Evolutionary conservation across 2,113 vertebrate genomes (phyloP), one percentile per base, ranked within the genome.

Genomic region (Thamnaconus septentrionalis): DNA sequence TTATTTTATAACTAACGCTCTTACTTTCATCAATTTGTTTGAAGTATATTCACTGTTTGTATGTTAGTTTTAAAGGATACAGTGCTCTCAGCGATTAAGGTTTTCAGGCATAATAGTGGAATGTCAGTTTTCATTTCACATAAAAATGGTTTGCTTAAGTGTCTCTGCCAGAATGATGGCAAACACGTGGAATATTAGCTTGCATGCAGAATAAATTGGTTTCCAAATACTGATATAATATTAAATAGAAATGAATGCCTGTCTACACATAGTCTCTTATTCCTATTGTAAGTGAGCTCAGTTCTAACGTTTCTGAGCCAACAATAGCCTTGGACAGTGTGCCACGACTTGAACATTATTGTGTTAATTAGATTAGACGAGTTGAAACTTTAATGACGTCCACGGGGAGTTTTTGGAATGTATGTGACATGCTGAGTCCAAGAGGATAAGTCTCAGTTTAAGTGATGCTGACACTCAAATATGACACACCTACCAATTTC

Each of bases 381-480:
- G 73, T 81, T 85, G 53, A 87, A 87, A 85, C 62, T 85, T 89
- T 87, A 89, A 87, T 85, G 74, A 82, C 78, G 69, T 80, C 84
- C 83, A 44, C 50, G 41, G 85, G 87, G 85, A 82, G 57, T 74
- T 71, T 61, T 61, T 71, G 11, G 73, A 74, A 82, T 71, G 61
- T 63, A 72, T 66, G 69, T 87, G 87, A 80, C 80, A 81, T 66
- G 65, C 71, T 63, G 68, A 76, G 72, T 83, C 71, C 77, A 56
- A 66, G 64, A 66, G 42, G 46, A 57, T 8, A 31, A 55, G 49
- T 41, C 47, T 61, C 6, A 39, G 43, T 47, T 73, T 64, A 73
- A 71, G 56, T 55, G 3, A 41, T 48, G 2, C 62, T 49, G 73
- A 73, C 77, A 55, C 55, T 77, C 62, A 55, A 69, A 60, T 49